Percentiles rank a stretch among this genome's conserved stretches.
phyloP scores from a whole-genome alignment of 2,113 vertebrate genomes.

The Campylomormyrus tamandua region DNA sequence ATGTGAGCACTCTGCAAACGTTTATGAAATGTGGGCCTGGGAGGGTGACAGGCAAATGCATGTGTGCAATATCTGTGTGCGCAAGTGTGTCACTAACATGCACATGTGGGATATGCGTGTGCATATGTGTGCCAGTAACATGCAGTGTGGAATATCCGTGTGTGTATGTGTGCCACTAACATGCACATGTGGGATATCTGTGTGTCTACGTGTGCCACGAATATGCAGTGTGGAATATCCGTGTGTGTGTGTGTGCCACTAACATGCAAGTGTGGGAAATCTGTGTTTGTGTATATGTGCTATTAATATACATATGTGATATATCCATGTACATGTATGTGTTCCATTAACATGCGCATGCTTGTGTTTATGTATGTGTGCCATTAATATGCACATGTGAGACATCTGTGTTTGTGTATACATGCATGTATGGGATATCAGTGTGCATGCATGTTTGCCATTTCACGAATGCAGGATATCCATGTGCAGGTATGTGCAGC shows the following conservation, averaged over 20 bases:
- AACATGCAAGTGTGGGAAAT: not conserved
- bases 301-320: not conserved
- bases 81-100: not conserved
- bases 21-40: conserved; percentile 53
- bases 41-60: conserved; percentile 31
- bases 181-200: not conserved
- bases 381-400: not conserved
- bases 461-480: not conserved
- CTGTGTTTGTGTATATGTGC: not conserved
- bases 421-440: too few species aligned
- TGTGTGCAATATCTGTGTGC: not conserved
- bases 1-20: conserved; percentile 49
- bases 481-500: not conserved
- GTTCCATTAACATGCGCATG: not conserved
- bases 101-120: not conserved
- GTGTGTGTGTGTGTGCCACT: not conserved
- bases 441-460: too few species aligned
- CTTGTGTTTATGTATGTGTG: not conserved
- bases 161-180: not conserved
- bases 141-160: not conserved
- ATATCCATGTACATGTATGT: not conserved
- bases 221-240: not conserved
- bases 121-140: not conserved
- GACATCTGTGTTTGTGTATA: too few species aligned
- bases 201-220: not conserved